These are phyloP conservation scores for Cryptocephalus primarius DNA, from an alignment of 2,888 invertebrate genomes.

Conservation along the genomic window DNA sequence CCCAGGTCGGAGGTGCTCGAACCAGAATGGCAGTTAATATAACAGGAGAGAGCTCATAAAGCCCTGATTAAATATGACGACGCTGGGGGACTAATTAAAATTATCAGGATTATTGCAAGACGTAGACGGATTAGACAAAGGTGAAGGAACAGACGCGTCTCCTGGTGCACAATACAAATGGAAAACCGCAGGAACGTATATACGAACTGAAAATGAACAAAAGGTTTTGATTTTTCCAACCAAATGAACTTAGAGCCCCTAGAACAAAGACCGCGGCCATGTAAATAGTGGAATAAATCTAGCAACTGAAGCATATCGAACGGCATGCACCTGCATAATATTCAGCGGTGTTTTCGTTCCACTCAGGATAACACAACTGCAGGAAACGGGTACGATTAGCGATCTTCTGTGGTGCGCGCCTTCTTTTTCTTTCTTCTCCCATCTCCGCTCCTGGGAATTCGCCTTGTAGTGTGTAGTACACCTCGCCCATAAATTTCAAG, in stretches of 20 bases:
- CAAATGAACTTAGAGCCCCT: neutral
- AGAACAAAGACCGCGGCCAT: neutral
- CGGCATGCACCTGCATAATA: conserved; percentile 21
- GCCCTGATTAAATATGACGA: too few relatives aligned
- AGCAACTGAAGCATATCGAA: conserved; percentile 23
- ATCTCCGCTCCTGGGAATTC: conserved; percentile 3
- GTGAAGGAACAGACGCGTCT: neutral
- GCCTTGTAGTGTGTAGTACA: neutral
- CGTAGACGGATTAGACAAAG: too few relatives aligned
- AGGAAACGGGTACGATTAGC: conserved; percentile 20
- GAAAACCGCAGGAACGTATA: too few relatives aligned
- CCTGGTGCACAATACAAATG: neutral
- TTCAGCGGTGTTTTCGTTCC: conserved; percentile 14
- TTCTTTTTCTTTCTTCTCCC: neutral
- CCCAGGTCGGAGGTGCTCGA: too few relatives aligned
- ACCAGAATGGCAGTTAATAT: too few relatives aligned
- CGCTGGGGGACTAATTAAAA: too few relatives aligned
- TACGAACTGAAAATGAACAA: too few relatives aligned
- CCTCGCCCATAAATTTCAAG: too few relatives aligned
- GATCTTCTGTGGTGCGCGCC: conserved; percentile 10
- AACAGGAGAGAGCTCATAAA: too few relatives aligned
- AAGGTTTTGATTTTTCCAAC: neutral
- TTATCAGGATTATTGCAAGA: too few relatives aligned
- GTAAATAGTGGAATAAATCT: conserved; percentile 15
- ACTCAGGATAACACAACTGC: conserved; percentile 14